Evolutionary conservation across 2,888 invertebrate genomes (phyloP), one percentile per base, ranked within the genome.

Genomic region (Sarcophaga caerulescens): DNA sequence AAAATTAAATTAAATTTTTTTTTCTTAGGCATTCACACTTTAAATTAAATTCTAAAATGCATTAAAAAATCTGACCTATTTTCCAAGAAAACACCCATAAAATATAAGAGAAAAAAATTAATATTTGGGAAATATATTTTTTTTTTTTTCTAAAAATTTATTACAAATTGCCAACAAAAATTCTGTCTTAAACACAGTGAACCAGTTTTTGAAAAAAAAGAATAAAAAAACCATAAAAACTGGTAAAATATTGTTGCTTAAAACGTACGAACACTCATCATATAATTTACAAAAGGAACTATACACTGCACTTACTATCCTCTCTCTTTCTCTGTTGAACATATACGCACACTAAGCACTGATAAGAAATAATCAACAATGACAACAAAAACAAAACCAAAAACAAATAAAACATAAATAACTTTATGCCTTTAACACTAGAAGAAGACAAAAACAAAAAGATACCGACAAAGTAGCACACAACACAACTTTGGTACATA

Each of bases 351-450:
- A 14, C 52, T 14, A 52, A 52, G n/a, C 10, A 60, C 60, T 71
- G n/a, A 35, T 11, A 35, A n/a, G 19, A 52, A 69, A 52, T 52
- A 62, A 19, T 71, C 57, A 63, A 65, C 23, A 71, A 21, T 79
- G 65, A 71, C 71, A 71, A 65, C 57, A 65, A 11, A 62, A 62
- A 62, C 69, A 71, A 23, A 23, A 14, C 12, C 21, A 65, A 25
- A 5, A 65, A 65, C 23, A 25, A 65, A 25, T 11, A 12, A 65
- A 35, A 79, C 21, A 52, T 35, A 79, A 65, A 65, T 71, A 65
- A 57, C 62, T 71, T 70, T 71, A 52, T 71, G 63, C 57, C 44
- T 57, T 70, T 70, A 70, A 63, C 63, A 78, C 47, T 47, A 78
- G 62, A 57, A 35, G 8, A 25, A 25, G 25, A 25, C 25, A 4